These are phyloP conservation scores for Magallana nippona DNA, from an alignment of 2,888 invertebrate genomes.

Conservation along the genomic window DNA sequence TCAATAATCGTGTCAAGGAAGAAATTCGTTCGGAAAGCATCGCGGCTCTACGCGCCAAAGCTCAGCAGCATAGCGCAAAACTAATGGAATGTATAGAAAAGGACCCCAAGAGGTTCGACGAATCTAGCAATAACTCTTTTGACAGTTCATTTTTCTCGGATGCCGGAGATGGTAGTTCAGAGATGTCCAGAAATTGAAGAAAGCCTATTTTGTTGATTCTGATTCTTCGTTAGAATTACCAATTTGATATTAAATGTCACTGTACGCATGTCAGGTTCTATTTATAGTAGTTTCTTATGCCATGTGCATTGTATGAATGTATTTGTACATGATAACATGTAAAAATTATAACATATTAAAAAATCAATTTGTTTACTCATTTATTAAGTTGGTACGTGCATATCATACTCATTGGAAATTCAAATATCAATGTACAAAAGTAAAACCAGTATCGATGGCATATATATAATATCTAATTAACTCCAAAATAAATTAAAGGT, in stretches of 20 bases:
- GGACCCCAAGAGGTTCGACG: conserved; percentile 50
- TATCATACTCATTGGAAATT: too few species aligned
- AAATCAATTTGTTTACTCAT: not conserved
- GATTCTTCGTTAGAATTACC: not conserved
- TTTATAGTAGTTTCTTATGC: not conserved
- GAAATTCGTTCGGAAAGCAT: conserved; percentile 92
- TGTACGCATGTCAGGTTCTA: conserved; percentile 8
- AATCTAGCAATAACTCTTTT: conserved; percentile 53
- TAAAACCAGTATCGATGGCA: too few species aligned
- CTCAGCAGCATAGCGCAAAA: conserved; percentile 89
- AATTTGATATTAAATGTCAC: conserved; percentile 17
- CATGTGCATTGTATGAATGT: not conserved
- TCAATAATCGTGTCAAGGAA: conserved; percentile 77
- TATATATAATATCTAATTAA: too few species aligned
- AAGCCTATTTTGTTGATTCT: not conserved
- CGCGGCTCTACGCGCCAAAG: conserved; percentile 95
- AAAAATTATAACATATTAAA: not conserved
- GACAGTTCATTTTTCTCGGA: conserved; percentile 62
- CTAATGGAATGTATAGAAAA: conserved; percentile 67
- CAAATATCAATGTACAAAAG: too few species aligned
- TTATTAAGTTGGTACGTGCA: not conserved
- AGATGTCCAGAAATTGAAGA: conserved; percentile 40
- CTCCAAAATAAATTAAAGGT: too few species aligned
- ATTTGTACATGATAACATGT: conserved; percentile 2
- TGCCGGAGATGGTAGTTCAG: conserved; percentile 49